Evolutionary conservation across 2,888 invertebrate genomes (phyloP), one percentile per base, ranked within the genome.

Genomic region (Teleogryllus oceanicus): DNA sequence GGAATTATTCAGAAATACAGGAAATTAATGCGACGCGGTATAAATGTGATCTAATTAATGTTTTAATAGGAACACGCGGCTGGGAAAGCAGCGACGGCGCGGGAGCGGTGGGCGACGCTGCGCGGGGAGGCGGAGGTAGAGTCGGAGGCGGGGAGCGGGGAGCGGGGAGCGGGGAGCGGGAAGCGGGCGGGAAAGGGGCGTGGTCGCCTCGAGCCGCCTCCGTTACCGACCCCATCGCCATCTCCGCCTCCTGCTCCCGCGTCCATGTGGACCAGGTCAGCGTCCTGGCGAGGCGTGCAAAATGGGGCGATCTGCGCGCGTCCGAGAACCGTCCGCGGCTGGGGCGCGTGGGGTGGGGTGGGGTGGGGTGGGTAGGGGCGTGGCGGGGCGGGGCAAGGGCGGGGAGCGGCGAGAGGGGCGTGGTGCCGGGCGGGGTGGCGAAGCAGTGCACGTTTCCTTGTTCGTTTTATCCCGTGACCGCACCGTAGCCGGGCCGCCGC

Each of bases 21-120:
- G 62, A 62, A 62, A 62, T 62, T 62, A 62, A 62, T 62, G 62
- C 5, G 18, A 18, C 62, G 62, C 62, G 18, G 62, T 62, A 18
- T 62, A 62, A 62, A 62, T 62, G 62, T 18, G 62, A 62, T 62
- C 62, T 62, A 16, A 62, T 18, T 62, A 62, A 62, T 62, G 62
- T 62, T 62, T 62, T 62, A 62, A 62, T 62, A 62, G 62, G 62
- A 62, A 62, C 62, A 62, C 62, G 62, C 62, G 62, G 62, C 62
- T 62, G 62, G 62, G 62, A 62, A 62, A 62, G 62, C 62, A 62
- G 16, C 62, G 62, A 12, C 16, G 62, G 12, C 62, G 12, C 62
- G 62, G 2, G 62, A 16, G 62, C 62, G 18, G 62, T 12, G 12
- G 62, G 18, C 62, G 62, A 18, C 62, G 62, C 12, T 2, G 62